phyloP scores from a whole-genome alignment of 2,888 invertebrate species.

The Acanthopleura granulata region DNA sequence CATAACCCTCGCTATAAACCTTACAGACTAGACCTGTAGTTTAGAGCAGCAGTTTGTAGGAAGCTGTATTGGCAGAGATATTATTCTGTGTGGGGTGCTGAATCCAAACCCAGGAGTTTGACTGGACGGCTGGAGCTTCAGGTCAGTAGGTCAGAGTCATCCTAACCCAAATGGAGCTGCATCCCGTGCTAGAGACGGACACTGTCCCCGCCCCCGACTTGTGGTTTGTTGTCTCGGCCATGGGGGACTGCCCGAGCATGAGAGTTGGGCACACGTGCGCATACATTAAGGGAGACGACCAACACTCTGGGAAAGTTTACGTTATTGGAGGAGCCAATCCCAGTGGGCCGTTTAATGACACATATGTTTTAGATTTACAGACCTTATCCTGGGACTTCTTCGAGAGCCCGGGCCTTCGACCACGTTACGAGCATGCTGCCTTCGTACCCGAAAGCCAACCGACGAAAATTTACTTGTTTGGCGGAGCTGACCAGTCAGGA shows the following conservation, averaged over 20 bases:
- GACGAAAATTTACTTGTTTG: conserved; percentile 63
- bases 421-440: conserved; percentile 67
- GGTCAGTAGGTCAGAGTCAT: too few species aligned
- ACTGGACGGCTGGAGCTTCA: too few species aligned
- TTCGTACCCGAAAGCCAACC: conserved; percentile 51
- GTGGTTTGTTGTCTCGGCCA: conserved; percentile 66
- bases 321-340: conserved; percentile 70
- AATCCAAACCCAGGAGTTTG: too few species aligned
- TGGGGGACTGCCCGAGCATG: conserved; percentile 65
- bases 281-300: conserved; percentile 44
- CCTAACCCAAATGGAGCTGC: conserved; percentile 57
- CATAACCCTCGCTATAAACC: too few species aligned
- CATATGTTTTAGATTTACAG: conserved; percentile 61
- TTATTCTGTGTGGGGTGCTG: too few species aligned
- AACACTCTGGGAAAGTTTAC: conserved; percentile 58
- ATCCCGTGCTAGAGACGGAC: conserved; percentile 61
- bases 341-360: conserved; percentile 64
- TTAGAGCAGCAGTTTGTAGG: too few species aligned
- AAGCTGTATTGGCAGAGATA: too few species aligned
- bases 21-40: too few species aligned
- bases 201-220: conserved; percentile 56
- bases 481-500: conserved; percentile 65
- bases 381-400: conserved; percentile 63
- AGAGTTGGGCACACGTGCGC: conserved; percentile 67
- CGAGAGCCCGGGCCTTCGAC: conserved; percentile 56